phyloP scores from a whole-genome alignment of 2,113 vertebrate species.

The Eurypyga helias region DNA sequence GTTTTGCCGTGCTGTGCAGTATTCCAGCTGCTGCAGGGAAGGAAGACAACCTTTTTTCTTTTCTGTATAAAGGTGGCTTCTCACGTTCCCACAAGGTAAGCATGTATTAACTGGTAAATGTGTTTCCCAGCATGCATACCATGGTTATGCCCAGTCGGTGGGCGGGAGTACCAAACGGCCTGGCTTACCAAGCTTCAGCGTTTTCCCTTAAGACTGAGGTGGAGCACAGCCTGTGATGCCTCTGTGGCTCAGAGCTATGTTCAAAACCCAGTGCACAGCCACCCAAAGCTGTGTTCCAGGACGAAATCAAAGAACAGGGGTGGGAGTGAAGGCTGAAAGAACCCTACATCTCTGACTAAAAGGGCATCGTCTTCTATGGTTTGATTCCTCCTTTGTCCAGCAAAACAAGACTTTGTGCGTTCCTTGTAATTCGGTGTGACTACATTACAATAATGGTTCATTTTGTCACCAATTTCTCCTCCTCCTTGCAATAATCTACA shows the following conservation, averaged over 20 bases:
- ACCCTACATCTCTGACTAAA: background rate
- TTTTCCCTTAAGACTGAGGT: background rate
- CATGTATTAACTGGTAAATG: background rate
- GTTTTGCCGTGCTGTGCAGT: background rate
- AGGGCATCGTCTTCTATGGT: background rate
- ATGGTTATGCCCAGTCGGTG: background rate
- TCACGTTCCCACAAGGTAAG: background rate
- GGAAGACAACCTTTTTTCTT: background rate
- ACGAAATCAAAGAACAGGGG: background rate
- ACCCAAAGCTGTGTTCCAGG: background rate
- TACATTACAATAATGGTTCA: background rate
- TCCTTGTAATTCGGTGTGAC: background rate
- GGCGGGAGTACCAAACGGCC: background rate
- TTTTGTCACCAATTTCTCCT: background rate
- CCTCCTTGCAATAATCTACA: background rate
- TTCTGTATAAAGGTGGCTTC: background rate
- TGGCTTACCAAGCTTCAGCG: background rate
- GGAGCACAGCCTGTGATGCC: background rate
- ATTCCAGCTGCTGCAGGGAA: background rate
- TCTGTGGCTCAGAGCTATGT: background rate
- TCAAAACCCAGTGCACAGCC: background rate
- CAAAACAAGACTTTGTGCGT: background rate
- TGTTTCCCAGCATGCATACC: background rate
- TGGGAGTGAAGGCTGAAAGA: background rate
- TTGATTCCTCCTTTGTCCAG: background rate